These are phyloP conservation scores for Globicephala melas DNA, from an alignment of 2,113 vertebrate species.

Conservation along the genomic window DNA sequence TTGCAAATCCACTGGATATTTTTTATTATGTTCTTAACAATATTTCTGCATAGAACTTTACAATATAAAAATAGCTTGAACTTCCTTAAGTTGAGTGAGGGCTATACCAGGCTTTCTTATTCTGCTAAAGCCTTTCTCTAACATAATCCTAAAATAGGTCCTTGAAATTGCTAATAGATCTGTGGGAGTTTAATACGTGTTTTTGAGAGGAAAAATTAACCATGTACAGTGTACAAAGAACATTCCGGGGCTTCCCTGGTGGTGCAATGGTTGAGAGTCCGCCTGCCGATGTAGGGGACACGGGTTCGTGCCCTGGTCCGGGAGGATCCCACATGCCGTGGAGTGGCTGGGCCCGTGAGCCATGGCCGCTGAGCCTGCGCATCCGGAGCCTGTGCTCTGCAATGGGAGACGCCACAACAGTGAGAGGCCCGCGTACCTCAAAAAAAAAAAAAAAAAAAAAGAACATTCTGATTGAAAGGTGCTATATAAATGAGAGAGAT, in stretches of 20 bases:
- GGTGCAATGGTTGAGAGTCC: no score
- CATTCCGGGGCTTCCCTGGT: neutral
- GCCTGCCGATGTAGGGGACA: no score
- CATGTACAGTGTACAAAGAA: neutral
- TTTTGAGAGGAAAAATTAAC: conserved; percentile 56
- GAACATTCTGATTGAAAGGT: conserved; percentile 60
- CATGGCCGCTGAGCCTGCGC: no score
- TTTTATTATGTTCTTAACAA: conserved; percentile 40
- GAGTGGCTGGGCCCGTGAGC: no score
- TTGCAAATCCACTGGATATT: conserved; percentile 11
- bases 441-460: neutral
- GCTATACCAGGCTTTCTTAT: neutral
- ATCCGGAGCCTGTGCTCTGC: no score
- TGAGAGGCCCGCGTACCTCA: no score
- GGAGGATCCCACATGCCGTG: no score
- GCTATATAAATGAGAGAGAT: conserved; percentile 16
- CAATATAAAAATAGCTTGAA: conserved; percentile 62
- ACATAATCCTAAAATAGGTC: conserved; percentile 60
- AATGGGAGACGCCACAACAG: no score
- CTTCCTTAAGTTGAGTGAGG: conserved; percentile 43
- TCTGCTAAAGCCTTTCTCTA: conserved; percentile 50
- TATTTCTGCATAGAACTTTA: conserved; percentile 45
- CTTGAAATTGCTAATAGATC: conserved; percentile 52
- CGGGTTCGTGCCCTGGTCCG: no score
- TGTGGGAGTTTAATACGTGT: conserved; percentile 29